Evolutionary conservation across 2,113 vertebrate species (phyloP).

Genomic region (Apteryx mantelli): DNA sequence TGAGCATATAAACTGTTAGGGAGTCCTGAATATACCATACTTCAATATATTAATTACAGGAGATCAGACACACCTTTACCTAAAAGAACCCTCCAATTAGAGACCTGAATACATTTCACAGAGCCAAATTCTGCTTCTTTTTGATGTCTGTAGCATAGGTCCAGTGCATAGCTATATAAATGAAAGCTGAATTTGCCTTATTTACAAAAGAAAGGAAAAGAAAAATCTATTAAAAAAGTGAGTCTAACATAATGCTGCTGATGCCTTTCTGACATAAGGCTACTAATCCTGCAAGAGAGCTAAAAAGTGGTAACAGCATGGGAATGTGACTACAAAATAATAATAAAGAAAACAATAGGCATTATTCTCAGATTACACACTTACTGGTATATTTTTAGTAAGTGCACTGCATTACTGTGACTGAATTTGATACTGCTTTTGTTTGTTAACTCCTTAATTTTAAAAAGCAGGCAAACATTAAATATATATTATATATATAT

Average conservation of each 20-base stretch:
- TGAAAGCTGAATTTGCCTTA: not conserved
- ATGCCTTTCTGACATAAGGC: not conserved
- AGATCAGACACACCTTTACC: not conserved
- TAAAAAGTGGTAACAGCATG: not conserved
- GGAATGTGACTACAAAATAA: not conserved
- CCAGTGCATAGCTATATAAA: not conserved
- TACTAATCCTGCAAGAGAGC: not conserved
- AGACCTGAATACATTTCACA: not conserved
- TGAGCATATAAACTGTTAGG: not conserved
- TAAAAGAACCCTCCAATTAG: not conserved
- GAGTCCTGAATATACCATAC: not conserved
- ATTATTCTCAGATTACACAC: conserved; percentile 5
- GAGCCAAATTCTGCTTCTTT: not conserved
- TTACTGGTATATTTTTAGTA: not conserved
- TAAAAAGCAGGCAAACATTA: not conserved
- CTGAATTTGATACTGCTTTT: not conserved
- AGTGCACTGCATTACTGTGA: not conserved
- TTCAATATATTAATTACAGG: not conserved
- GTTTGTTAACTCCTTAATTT: not conserved
- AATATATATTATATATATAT: not conserved
- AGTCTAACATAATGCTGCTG: not conserved
- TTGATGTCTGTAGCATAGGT: not conserved
- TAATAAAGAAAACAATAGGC: not conserved
- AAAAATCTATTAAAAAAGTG: not conserved
- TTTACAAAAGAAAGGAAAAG: not conserved